Evolutionary conservation across 2,888 invertebrate species (phyloP).

Genomic region (Drosophila monieri): DNA sequence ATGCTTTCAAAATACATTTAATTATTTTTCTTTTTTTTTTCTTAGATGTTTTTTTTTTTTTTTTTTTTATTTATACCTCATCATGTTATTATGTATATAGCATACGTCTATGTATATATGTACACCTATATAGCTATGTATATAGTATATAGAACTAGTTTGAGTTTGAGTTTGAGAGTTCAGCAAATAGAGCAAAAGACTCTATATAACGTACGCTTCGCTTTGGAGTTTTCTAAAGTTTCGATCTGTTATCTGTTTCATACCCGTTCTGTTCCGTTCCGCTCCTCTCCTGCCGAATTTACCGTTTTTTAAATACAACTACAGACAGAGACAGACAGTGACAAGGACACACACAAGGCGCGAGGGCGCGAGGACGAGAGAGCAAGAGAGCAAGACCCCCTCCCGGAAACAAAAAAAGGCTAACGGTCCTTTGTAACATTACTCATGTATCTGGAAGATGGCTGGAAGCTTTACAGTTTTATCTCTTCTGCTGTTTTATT

Average conservation of each 20-base stretch:
- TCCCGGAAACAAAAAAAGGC: not conserved
- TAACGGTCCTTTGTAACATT: not conserved
- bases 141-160: constrained; percentile 36
- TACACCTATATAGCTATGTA: constrained; percentile 31
- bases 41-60: constrained; percentile 40
- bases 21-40: constrained; percentile 59
- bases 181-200: constrained; percentile 24
- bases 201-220: constrained; percentile 12
- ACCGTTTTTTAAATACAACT: constrained; percentile 18
- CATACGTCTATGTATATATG: constrained; percentile 37
- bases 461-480: constrained; percentile 23
- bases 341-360: constrained; percentile 24
- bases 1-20: constrained; percentile 69
- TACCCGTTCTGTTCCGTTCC: constrained; percentile 19
- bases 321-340: constrained; percentile 26
- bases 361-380: not conserved
- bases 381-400: not conserved
- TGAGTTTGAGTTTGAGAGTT: constrained; percentile 13
- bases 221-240: constrained; percentile 4
- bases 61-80: constrained; percentile 35
- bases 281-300: constrained; percentile 9
- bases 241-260: constrained; percentile 12
- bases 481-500: too few relatives aligned
- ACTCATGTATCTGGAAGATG: constrained; percentile 15
- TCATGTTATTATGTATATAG: constrained; percentile 27